Base-by-base conservation (phyloP, 64 coral and sea anemone species). In the Porites lutea region DNA sequence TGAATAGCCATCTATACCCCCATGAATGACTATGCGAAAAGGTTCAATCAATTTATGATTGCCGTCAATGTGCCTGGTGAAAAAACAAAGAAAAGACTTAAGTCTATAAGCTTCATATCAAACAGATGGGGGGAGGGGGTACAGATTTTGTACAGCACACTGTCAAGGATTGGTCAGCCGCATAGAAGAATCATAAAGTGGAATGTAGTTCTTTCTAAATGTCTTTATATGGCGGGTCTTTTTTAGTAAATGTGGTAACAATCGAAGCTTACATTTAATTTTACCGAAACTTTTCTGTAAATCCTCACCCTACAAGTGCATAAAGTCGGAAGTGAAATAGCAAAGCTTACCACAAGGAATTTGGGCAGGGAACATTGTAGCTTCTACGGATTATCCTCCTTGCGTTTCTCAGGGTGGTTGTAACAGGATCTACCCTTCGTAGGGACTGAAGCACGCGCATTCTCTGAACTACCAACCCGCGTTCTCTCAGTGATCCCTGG, bases 1-100 rank as follows among this genome's bases (percentile, higher is more conserved):
- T 4, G 88, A 82, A 81, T 18, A 90, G 1, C 88, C 88, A 78
- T 90, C 88, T 52, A 90, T 90, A 2, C 59, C 88, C 69, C 75
- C 88, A 79, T 90, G 88, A 21, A 90, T 90, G 50, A 79, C 88
- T 52, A 90, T 20, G 14, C 75, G 18, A 51, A 79, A 90, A 27
- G 88, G 76, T 11, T 90, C 58, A 15, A 90, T 82, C 43, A 82
- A 18, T 68, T 90, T 90, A 43, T 90, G 77, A 49, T 90, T 44
- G 49, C 88, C 65, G 71, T 90, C 88, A 82, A 90, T 89, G 37
- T 82, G 88, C 78, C 78, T 82, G 27, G n/a, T 54, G 20, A 77
- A 45, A 45, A 27, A 77, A 77, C 37, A 77, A 77, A 37, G 27
- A 37, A 37, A 37, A 45, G 65, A 81, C 88, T 68, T n/a, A 13